Evolutionary conservation across 1,140 invertebrate genomes (phyloP), one percentile per base, ranked within the genome.

Genomic region (Sweltsa coloradensis): DNA sequence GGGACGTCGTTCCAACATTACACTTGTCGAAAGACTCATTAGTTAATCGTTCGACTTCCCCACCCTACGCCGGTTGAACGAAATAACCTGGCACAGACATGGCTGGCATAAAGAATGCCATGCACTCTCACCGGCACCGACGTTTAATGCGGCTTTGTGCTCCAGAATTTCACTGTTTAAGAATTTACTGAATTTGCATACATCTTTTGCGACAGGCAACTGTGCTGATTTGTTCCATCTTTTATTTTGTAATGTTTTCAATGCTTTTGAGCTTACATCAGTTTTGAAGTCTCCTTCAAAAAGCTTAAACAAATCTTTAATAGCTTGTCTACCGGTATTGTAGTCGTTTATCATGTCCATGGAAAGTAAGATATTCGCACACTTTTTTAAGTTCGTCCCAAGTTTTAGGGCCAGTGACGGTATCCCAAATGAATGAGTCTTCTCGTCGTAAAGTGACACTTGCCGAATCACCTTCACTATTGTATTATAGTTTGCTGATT

Each of bases 331-430:
- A 21, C 21, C 26, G 5, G 14, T 16, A 3, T 19, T 16, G 21
- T 36, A 19, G 21, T 26, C 44, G 11, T 39, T 4, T 19, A 36
- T 36, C 11, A 46, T 39, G 7, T 2, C 4, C 22, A n/a, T 34
- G 2, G 16, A 27, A 36, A 5, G 34, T 9, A 36, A 19, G 3
- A 46, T 36, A 16, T 9, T 7, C 2, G 31, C 31, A 11, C 26
- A 46, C 44, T 46, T 34, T 19, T 46, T 46, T 34, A 46, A 7
- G 26, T 18, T 39, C 26, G 19, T 36, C 14, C 44, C 31, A 16
- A 16, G 16, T 18, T 46, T 46, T 6, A 42, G 19, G 21, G 44
- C 44, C 19, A 39, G 26, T 3, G 44, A 39, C 21, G 29, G 44
- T 18, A 34, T 26, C 7, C 5, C 14, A 9, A 46, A 46, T 16